Percentiles rank a stretch among this genome's conserved stretches.
Conservation (phyloP, 2,888 invertebrate genomes). For the Epiblema foenella region DNA sequence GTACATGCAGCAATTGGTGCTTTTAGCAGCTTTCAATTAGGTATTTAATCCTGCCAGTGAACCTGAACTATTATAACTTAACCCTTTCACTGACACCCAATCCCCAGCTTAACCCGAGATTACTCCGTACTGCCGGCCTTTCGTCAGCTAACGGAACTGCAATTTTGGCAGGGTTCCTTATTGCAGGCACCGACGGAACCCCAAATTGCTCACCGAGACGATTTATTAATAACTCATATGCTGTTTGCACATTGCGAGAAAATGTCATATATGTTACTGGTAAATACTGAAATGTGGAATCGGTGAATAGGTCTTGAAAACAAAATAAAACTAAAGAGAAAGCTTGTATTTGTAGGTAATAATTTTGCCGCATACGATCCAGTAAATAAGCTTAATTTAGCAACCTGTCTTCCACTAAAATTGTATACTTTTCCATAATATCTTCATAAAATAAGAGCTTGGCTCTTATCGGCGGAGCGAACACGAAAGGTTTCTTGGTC, state of each 20-base stretch:
- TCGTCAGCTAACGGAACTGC: constrained; percentile 65
- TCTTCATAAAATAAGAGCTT: too few relatives aligned
- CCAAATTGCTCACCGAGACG: constrained; percentile 78
- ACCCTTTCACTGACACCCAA: constrained; percentile 42
- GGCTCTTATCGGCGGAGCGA: too few relatives aligned
- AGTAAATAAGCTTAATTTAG: too few relatives aligned
- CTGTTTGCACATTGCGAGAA: constrained; percentile 62
- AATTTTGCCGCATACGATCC: too few relatives aligned
- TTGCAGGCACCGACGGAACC: constrained; percentile 67
- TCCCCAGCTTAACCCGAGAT: constrained; percentile 56
- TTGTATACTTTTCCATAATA: too few relatives aligned
- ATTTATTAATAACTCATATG: constrained; percentile 72
- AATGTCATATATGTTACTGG: constrained; percentile 60
- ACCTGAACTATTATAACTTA: constrained; percentile 18
- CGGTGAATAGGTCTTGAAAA: constrained; percentile 42
- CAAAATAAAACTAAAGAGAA: not conserved
- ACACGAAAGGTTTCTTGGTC: too few relatives aligned
- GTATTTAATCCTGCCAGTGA: not conserved
- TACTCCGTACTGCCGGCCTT: constrained; percentile 47
- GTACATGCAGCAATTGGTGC: not conserved
- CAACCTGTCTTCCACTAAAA: too few relatives aligned
- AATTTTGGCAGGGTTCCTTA: constrained; percentile 76
- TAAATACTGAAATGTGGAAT: constrained; percentile 45
- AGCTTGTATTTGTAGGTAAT: not conserved
- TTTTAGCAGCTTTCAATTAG: not conserved